These are phyloP conservation scores for Ciconia maguari DNA, from an alignment of 2,113 vertebrate species.

Conservation along the genomic window DNA sequence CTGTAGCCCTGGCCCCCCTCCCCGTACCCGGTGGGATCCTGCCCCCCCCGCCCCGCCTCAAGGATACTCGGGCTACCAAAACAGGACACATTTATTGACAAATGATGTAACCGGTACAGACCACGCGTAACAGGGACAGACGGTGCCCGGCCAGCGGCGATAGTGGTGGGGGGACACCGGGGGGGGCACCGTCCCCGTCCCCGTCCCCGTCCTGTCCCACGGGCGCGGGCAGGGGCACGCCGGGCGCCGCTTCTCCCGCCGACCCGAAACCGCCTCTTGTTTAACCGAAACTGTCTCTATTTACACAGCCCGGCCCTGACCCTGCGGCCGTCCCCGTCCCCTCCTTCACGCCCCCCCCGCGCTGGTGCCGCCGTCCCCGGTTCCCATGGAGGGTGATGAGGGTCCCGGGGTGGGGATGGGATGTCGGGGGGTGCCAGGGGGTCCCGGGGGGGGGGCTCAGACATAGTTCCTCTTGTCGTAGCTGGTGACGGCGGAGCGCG, in stretches of 20 bases:
- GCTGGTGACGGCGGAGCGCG: constrained; percentile 76
- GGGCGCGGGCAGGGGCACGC: not conserved
- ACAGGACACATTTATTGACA: constrained; percentile 55
- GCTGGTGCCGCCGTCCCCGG: not conserved
- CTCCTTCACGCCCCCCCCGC: not conserved
- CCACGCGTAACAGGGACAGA: constrained; percentile 29
- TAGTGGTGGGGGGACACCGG: not conserved
- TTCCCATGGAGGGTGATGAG: not conserved
- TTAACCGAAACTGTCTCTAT: constrained; percentile 44
- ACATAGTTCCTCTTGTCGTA: constrained; percentile 93
- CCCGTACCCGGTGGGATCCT: not conserved
- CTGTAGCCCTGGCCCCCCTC: not conserved
- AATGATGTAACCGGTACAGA: constrained; percentile 54
- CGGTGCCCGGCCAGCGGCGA: not conserved
- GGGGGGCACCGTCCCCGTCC: not conserved
- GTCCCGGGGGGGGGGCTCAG: constrained; percentile 57
- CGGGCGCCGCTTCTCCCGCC: not conserved
- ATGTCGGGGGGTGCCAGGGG: too few species aligned
- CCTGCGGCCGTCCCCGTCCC: not conserved
- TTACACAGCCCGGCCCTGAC: constrained; percentile 41
- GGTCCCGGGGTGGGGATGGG: too few species aligned
- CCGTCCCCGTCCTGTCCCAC: not conserved
- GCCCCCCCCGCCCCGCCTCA: too few species aligned
- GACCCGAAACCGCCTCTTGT: constrained; percentile 32
- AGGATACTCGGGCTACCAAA: not conserved